These are phyloP conservation scores for Eutrigla gurnardus DNA, from an alignment of 2,797 vertebrate genomes.

Conservation along the genomic window DNA sequence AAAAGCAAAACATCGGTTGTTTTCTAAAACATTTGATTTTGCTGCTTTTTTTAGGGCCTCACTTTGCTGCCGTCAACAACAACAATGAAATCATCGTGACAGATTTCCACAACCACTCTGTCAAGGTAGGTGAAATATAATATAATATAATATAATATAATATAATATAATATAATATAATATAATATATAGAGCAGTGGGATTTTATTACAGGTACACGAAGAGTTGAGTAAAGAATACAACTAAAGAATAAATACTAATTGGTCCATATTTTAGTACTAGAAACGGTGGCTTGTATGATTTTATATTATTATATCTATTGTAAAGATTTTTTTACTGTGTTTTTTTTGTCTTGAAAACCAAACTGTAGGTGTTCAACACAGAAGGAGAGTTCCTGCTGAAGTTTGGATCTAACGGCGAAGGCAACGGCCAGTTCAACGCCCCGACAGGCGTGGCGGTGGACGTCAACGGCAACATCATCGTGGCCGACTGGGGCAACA, in stretches of 20 bases:
- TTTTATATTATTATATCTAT: no score
- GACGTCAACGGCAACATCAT: slow-evolving; percentile 98
- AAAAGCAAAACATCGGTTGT: not conserved
- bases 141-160: no score
- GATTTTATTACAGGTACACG: not conserved
- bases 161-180: no score
- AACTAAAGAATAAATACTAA: no score
- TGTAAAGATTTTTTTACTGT: not conserved
- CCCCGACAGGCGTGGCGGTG: slow-evolving; percentile 98
- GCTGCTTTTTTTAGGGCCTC: slow-evolving; percentile 87
- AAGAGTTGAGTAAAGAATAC: no score
- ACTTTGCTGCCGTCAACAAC: slow-evolving; percentile 98
- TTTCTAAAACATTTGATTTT: not conserved
- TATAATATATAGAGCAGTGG: not conserved
- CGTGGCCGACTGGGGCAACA: slow-evolving; percentile 99
- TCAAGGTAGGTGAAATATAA: slow-evolving; percentile 88
- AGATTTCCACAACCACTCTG: slow-evolving; percentile 99
- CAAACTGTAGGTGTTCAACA: slow-evolving; percentile 92
- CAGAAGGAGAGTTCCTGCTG: slow-evolving; percentile 95
- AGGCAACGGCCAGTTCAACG: slow-evolving; percentile 98
- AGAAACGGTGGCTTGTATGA: not conserved
- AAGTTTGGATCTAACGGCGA: slow-evolving; percentile 99
- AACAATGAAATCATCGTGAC: slow-evolving; percentile 99
- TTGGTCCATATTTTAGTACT: not conserved
- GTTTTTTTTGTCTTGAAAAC: not conserved